phyloP scores from a whole-genome alignment of 2,113 vertebrate species.

The Apeltes quadracus region DNA sequence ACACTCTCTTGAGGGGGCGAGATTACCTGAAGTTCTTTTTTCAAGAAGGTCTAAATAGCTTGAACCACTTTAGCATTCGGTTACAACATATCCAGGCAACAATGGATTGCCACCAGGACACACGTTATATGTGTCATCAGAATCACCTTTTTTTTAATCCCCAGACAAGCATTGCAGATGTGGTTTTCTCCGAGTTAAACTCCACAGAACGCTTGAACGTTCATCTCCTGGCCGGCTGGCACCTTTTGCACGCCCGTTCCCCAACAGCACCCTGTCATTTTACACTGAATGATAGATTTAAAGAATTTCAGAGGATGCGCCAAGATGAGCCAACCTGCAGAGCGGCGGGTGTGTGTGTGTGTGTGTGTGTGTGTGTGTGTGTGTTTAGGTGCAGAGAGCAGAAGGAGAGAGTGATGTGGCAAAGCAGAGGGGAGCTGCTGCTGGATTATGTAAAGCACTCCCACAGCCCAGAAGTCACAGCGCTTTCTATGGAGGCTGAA shows the following conservation, averaged over 20 bases:
- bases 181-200: constrained; percentile 10
- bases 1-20: constrained; percentile 6
- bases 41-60: constrained; percentile 8
- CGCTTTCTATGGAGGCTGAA: constrained; percentile 67
- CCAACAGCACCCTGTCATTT: constrained; percentile 32
- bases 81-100: constrained; percentile 15
- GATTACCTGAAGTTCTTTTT: constrained; percentile 33
- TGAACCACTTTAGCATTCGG: constrained; percentile 35
- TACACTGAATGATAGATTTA: constrained; percentile 57
- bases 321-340: constrained; percentile 63
- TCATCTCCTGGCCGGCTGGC: constrained; percentile 31
- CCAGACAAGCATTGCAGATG: constrained; percentile 3
- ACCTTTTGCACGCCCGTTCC: constrained; percentile 18
- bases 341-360: constrained; percentile 36
- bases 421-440: constrained; percentile 65
- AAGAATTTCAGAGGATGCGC: constrained; percentile 54
- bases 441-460: constrained; percentile 79
- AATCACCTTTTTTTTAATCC: constrained; percentile 32
- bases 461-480: constrained; percentile 74
- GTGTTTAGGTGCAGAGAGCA: constrained; percentile 54
- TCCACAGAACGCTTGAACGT: constrained; percentile 36
- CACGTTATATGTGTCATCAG: constrained; percentile 30
- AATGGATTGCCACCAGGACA: constrained; percentile 39
- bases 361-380: constrained; percentile 48
- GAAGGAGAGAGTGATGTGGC: constrained; percentile 59